Evolutionary conservation across 64 coral and sea anemone species (phyloP).

Genomic region (Platygyra sinensis): DNA sequence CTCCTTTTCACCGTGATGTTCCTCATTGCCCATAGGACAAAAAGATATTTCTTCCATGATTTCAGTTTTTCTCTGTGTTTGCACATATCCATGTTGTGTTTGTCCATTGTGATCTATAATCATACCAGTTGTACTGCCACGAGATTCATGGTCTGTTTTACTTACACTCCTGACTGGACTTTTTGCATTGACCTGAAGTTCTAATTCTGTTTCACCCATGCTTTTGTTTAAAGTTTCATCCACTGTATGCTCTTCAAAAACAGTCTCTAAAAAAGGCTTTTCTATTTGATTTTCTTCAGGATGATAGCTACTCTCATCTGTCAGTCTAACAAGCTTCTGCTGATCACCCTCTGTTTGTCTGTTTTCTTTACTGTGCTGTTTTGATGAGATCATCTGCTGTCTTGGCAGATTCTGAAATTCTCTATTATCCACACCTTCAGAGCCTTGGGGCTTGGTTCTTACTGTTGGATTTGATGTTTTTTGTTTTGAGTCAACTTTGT

Average conservation of each 20-base stretch:
- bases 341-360: not conserved
- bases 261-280: not conserved
- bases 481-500: not conserved
- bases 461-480: not conserved
- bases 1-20: not conserved
- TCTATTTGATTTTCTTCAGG: not conserved
- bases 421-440: not conserved
- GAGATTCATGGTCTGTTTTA: not conserved
- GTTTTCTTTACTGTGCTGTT: not conserved
- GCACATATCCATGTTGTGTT: not conserved
- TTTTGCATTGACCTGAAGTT: not conserved
- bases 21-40: not conserved
- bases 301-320: not conserved
- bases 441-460: not conserved
- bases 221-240: conserved; percentile 33
- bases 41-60: too few relatives aligned
- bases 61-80: not conserved
- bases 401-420: not conserved
- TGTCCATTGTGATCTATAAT: not conserved
- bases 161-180: not conserved
- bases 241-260: conserved; percentile 11
- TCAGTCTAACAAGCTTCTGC: not conserved
- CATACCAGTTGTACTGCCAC: not conserved
- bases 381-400: not conserved
- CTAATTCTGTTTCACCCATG: conserved; percentile 1